These are phyloP conservation scores for Watsonalla cultraria DNA, from an alignment of 2,888 invertebrate species.

Conservation along the genomic window DNA sequence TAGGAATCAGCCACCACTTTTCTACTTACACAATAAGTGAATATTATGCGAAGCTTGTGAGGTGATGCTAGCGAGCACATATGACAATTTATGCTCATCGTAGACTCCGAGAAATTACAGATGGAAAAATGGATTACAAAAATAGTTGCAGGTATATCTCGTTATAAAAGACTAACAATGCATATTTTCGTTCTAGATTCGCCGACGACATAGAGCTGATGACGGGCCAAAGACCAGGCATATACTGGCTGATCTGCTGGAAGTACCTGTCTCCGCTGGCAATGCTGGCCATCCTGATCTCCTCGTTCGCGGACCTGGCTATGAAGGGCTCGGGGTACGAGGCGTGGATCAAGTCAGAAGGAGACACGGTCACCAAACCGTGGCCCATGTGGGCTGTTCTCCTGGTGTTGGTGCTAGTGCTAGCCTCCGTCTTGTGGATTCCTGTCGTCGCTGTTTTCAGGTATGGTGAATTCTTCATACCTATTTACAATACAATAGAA, in stretches of 20 bases:
- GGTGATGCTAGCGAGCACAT: too few species aligned
- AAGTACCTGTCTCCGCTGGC: conserved; percentile 94
- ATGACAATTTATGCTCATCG: too few species aligned
- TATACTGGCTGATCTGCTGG: conserved; percentile 97
- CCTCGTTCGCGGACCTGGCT: conserved; percentile 89
- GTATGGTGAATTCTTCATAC: conserved; percentile 55
- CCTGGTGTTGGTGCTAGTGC: conserved; percentile 84
- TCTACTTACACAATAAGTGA: too few species aligned
- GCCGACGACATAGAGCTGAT: conserved; percentile 96
- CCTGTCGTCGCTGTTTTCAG: conserved; percentile 89
- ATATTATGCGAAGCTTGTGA: too few species aligned
- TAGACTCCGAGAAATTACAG: too few species aligned
- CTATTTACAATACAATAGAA: not conserved
- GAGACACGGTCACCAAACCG: conserved; percentile 85
- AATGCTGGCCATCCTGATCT: conserved; percentile 90
- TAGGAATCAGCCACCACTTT: too few species aligned
- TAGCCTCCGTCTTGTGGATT: conserved; percentile 93
- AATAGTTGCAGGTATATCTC: too few species aligned
- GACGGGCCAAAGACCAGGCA: conserved; percentile 92
- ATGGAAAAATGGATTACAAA: too few species aligned
- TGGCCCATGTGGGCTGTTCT: conserved; percentile 93
- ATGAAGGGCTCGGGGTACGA: conserved; percentile 90
- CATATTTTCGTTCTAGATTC: conserved; percentile 79
- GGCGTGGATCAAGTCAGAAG: conserved; percentile 88
- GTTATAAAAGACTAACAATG: too few species aligned